Base-by-base conservation (phyloP, 2,888 invertebrate species). In the Nasonia oneida region DNA sequence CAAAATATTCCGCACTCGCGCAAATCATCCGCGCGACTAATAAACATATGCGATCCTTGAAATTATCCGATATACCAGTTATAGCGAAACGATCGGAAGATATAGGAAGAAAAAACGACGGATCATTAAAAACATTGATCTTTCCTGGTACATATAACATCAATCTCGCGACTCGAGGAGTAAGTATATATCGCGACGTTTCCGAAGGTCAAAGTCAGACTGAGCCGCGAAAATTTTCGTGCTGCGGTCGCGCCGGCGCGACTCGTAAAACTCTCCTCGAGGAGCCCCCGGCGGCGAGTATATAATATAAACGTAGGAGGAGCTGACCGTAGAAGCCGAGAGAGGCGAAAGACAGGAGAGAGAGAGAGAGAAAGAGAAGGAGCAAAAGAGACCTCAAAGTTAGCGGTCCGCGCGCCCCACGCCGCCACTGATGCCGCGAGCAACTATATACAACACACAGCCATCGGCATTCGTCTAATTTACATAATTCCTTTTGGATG, bases 201-300 rank as follows among this genome's bases (percentile, higher is more conserved):
- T 74, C 67, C 86, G 86, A 86, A 86, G 83, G 86, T 86, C 86
- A 86, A 86, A 71, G 71, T 39, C 83, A 37, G 29, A 86, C 86
- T 86, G 83, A 81, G 73, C 64, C 76, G 86, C 86, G 86, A 86
- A 86, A 86, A 83, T 85, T 81, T 76, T 76, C 75, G 84, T 76
- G 47, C 75, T 3, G 37, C 37, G 39, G 37, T 73, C 75, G 81
- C 70, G 71, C 33, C 42, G 15, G 76, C 53, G 57, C 57, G 23
- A 57, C 80, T 39, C 57, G 76, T 80, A 76, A 80, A 67, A 84
- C 84, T 79, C 84, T 74, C 74, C 67, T 75, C 76, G 80, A 67
- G 47, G 57, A 42, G 57, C 15, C 76, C 29, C 81, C 50, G 23
- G 15, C 50, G 15, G 23, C 67, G 57, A 50, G 14, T 39, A 42